Percentiles rank a stretch among this genome's conserved stretches.
Conservation (phyloP, 2,797 vertebrate genomes). For the Chiroxiphia lanceolata region DNA sequence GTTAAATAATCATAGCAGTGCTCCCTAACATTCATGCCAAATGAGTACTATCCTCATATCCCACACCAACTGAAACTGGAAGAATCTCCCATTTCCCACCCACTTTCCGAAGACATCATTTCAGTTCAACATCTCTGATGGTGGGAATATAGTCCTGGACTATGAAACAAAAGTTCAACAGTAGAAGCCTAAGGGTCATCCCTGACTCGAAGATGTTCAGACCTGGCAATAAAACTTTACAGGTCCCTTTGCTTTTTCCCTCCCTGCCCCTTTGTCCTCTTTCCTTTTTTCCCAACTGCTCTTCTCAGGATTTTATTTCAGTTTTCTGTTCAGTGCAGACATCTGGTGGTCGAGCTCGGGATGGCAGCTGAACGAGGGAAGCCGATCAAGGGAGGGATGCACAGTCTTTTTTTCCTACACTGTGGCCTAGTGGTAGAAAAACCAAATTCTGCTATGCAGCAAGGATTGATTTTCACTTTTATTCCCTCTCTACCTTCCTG, state of each 20-base stretch:
- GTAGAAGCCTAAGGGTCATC: not conserved
- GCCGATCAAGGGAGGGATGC: not conserved
- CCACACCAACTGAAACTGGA: not conserved
- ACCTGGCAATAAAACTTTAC: not conserved
- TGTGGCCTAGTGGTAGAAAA: not conserved
- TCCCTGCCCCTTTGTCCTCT: not conserved
- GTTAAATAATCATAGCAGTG: not conserved
- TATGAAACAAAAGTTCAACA: not conserved
- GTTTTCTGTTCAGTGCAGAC: slow-evolving; percentile 24
- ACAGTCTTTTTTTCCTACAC: not conserved
- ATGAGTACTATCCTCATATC: not conserved
- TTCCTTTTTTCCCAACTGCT: not conserved
- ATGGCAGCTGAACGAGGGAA: not conserved
- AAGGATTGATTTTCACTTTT: not conserved
- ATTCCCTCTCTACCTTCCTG: not conserved
- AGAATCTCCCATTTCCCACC: not conserved
- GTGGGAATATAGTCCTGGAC: not conserved
- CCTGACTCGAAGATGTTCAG: not conserved
- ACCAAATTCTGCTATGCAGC: not conserved
- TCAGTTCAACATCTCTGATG: not conserved
- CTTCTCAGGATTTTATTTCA: not conserved
- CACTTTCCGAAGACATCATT: not conserved
- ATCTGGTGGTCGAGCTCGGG: slow-evolving; percentile 11
- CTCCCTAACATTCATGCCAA: not conserved
- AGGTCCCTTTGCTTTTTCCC: not conserved